These are phyloP conservation scores for Diloba caeruleocephala DNA, from an alignment of 2,888 invertebrate species.

Conservation along the genomic window DNA sequence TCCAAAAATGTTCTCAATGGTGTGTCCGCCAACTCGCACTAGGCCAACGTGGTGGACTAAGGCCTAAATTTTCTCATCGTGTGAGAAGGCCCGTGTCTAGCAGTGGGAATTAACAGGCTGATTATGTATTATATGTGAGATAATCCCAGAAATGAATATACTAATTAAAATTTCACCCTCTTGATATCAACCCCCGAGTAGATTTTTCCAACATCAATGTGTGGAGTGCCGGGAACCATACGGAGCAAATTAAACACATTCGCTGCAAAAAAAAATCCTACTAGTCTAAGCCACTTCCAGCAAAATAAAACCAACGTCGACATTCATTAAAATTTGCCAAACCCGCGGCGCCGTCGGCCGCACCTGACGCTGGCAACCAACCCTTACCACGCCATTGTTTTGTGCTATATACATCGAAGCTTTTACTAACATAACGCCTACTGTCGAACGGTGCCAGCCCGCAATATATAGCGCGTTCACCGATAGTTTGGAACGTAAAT, in stretches of 20 bases:
- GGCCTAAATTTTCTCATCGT: too few relatives aligned
- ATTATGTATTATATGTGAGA: too few relatives aligned
- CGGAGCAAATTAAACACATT: neutral
- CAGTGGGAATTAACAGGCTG: too few relatives aligned
- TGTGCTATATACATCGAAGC: constrained; percentile 58
- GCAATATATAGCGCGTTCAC: constrained; percentile 20
- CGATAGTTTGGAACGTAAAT: constrained; percentile 9
- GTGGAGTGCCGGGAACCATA: too few relatives aligned
- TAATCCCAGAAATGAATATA: too few relatives aligned
- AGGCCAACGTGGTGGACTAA: too few relatives aligned
- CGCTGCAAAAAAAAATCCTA: neutral
- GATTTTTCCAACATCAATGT: too few relatives aligned
- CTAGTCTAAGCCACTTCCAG: constrained; percentile 64
- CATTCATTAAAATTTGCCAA: constrained; percentile 82
- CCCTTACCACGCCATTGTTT: constrained; percentile 45
- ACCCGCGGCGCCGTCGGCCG: constrained; percentile 62
- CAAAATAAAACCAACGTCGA: constrained; percentile 44
- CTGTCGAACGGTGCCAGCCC: constrained; percentile 6
- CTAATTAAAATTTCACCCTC: too few relatives aligned
- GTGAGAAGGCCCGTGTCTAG: too few relatives aligned
- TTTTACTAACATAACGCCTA: constrained; percentile 19
- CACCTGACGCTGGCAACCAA: constrained; percentile 61
- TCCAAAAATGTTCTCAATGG: too few relatives aligned
- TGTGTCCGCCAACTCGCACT: too few relatives aligned
- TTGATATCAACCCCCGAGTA: too few relatives aligned